Evolutionary conservation across 2,888 invertebrate genomes (phyloP).

Genomic region (Pristionchus entomophagus): DNA sequence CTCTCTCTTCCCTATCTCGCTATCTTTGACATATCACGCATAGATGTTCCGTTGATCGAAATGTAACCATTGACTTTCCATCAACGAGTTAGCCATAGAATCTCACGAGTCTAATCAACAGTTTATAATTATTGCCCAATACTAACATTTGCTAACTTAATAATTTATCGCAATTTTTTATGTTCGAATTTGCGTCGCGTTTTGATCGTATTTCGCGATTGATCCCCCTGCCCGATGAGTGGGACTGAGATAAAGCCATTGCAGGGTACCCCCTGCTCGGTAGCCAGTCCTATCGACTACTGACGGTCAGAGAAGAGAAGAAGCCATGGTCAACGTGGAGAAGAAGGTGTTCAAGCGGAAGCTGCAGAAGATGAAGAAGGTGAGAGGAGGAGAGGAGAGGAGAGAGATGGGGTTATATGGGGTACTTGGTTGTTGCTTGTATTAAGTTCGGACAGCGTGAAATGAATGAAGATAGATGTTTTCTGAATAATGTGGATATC

Average conservation of each 20-base stretch:
- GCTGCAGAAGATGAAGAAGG: slow-evolving; percentile 62
- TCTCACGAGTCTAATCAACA: neutral
- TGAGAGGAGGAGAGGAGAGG: neutral
- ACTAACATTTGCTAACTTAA: neutral
- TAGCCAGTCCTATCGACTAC: neutral
- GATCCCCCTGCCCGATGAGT: neutral
- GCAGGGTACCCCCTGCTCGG: slow-evolving; percentile 40
- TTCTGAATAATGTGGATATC: neutral
- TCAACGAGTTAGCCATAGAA: neutral
- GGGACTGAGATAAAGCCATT: slow-evolving; percentile 16
- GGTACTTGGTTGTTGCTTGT: too few relatives aligned
- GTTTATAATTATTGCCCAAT: neutral
- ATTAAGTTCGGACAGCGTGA: too few relatives aligned
- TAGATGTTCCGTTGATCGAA: neutral
- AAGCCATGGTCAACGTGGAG: slow-evolving; percentile 67
- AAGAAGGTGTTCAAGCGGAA: slow-evolving; percentile 75
- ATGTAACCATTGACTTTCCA: neutral
- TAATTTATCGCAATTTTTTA: neutral
- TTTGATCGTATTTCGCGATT: slow-evolving; percentile 8
- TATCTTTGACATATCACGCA: neutral
- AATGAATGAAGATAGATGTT: too few relatives aligned
- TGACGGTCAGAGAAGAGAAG: slow-evolving; percentile 6
- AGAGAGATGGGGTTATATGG: neutral
- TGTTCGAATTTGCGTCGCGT: slow-evolving; percentile 10
- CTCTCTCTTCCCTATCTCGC: neutral